A percentile compares a stretch with the other conserved stretches of the same genome.
Conservation (phyloP, 2,888 invertebrate genomes). For the Anaspis maculata region DNA sequence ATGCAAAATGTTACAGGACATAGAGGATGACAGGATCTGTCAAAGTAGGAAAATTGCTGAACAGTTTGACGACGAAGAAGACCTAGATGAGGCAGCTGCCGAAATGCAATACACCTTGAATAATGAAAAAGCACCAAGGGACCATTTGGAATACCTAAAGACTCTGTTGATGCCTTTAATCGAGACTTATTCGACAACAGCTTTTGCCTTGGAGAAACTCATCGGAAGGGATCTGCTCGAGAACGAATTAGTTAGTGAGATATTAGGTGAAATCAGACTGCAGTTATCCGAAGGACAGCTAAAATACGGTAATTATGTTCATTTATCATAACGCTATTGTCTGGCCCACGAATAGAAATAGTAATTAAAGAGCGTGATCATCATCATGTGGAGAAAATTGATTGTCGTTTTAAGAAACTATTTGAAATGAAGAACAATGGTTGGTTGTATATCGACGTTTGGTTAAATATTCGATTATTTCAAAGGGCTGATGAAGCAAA, state of each 20-base stretch:
- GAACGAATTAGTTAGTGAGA: constrained; percentile 56
- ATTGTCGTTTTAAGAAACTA: no score
- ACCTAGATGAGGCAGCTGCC: constrained; percentile 23
- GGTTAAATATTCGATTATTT: no score
- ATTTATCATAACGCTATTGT: no score
- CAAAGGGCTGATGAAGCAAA: no score
- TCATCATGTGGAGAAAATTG: no score
- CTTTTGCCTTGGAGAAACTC: constrained; percentile 49
- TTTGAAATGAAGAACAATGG: no score
- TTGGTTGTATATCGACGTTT: no score
- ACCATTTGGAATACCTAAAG: constrained; percentile 39
- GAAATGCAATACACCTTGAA: constrained; percentile 26
- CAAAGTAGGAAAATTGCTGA: constrained; percentile 48
- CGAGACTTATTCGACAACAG: constrained; percentile 65
- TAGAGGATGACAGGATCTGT: no score
- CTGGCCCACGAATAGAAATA: no score
- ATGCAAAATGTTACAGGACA: no score
- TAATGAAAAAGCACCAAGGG: constrained; percentile 22
- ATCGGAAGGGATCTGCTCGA: constrained; percentile 53
- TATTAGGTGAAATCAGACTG: constrained; percentile 57
- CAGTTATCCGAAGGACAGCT: constrained; percentile 52
- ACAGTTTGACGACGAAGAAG: constrained; percentile 42
- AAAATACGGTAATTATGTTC: constrained; percentile 50
- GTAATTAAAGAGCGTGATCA: no score
- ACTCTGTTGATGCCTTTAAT: constrained; percentile 61